Base-by-base conservation (phyloP, 2,797 vertebrate species). In the Melanotaenia nigrans region DNA sequence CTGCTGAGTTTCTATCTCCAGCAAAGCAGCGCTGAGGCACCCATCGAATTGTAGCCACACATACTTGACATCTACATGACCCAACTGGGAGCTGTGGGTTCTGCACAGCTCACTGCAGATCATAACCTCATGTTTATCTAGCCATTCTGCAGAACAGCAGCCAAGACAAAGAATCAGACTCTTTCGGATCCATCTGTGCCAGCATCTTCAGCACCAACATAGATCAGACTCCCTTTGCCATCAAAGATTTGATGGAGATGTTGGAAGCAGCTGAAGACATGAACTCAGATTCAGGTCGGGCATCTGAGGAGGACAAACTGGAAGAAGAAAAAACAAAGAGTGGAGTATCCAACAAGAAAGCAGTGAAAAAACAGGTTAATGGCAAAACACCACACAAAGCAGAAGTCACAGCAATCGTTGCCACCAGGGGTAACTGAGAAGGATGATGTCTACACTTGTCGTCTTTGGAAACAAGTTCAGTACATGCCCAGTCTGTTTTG, bases 101-200 rank as follows among this genome's bases (percentile, higher is more conserved):
- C 96, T 3, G 84, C 88, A 0, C 90, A 99, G 98, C 96, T 99
- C 68, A 93, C 95, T 16, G 97, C 97, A 0, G 91, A 96, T 58
- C 96, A 97, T 91, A 99, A 97, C 88, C 89, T 97, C 71, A 90
- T 71, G 18, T 95, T 99, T 71, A 95, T 99, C 0, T 93, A 96
- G 54, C 97, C 97, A 0, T 98, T 98, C 91, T 97, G 95, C 94
- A 96, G 88, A 88, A 89, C 95, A 1, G 95, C 95, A 18, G 95
- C 95, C 53, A 96, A 94, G 85, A 96, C 96, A 35, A 97, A 96
- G 72, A 95, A 98, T 71, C 91, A 74, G 0, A 51, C 84, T 0
- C 68, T 96, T 33, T 97, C 72, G 83, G 91, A 2, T 93, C 93
- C 0, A 82, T 98, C 80, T 93, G 93, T 63, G 90, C 62, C 28